A percentile compares a stretch with the other conserved stretches of the same genome.
Conservation (phyloP, 2,888 invertebrate genomes). For the Lochmaea crataegi region DNA sequence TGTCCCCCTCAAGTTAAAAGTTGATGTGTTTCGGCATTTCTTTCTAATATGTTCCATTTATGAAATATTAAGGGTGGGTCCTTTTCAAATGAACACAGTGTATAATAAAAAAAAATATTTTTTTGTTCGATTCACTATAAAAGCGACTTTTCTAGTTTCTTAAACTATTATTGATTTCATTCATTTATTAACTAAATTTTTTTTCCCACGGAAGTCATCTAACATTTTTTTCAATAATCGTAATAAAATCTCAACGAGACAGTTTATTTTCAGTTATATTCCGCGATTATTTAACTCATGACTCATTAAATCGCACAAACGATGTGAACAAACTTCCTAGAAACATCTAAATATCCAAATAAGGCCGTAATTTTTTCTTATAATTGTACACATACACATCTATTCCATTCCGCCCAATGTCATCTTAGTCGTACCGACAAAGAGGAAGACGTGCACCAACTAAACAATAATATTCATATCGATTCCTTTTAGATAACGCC, state of each 20-base stretch:
- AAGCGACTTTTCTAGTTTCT: no score
- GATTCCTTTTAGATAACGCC: constrained; percentile 43
- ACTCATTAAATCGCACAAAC: not conserved
- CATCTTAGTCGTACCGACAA: constrained; percentile 35
- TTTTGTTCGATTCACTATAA: no score
- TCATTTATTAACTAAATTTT: not conserved
- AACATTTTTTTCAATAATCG: not conserved
- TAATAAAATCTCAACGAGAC: not conserved
- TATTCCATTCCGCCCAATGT: constrained; percentile 30
- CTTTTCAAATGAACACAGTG: no score
- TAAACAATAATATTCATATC: constrained; percentile 41
- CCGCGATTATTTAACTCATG: not conserved
- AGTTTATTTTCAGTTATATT: not conserved
- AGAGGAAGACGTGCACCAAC: constrained; percentile 39
- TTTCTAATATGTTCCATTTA: no score
- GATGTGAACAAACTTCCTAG: constrained; percentile 13
- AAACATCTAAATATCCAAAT: constrained; percentile 34
- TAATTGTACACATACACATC: constrained; percentile 15
- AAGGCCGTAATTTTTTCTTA: constrained; percentile 23
- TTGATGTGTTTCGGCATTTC: no score
- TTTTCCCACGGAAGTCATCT: not conserved
- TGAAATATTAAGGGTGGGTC: no score
- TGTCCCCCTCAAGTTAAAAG: no score
- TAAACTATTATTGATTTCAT: no score
- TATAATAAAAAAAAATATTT: no score